Evolutionary conservation across 2,797 vertebrate genomes (phyloP).

Genomic region (Poecilia velifera): DNA sequence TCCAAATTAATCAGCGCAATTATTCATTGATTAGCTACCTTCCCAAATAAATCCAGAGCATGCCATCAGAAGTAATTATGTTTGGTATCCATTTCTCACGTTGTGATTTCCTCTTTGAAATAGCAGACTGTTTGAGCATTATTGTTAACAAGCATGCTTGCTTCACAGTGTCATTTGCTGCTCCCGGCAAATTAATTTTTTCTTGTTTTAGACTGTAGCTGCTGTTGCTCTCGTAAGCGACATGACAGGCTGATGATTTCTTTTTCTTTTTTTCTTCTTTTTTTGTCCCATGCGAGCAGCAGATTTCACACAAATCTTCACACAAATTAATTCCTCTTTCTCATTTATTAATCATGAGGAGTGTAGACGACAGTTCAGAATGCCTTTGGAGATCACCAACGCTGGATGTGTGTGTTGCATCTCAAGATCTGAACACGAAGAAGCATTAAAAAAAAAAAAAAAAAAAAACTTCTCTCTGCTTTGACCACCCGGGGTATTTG

Average conservation of each 20-base stretch:
- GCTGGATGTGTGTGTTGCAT: conserved; percentile 16
- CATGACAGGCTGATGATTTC: conserved; percentile 3
- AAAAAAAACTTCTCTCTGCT: not conserved
- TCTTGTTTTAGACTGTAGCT: conserved; percentile 16
- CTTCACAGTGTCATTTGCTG: conserved; percentile 10
- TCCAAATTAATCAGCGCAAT: conserved; percentile 4
- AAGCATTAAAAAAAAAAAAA: not conserved
- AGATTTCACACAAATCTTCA: conserved; percentile 33
- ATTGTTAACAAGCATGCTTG: conserved; percentile 32
- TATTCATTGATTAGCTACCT: not conserved
- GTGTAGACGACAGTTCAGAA: conserved; percentile 14
- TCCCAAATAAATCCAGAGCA: conserved; percentile 6
- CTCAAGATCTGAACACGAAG: not conserved
- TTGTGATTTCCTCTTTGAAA: conserved; percentile 15
- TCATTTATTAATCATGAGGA: conserved; percentile 40
- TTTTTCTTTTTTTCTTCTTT: not conserved
- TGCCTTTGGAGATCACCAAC: conserved; percentile 9
- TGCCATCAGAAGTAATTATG: conserved; percentile 31
- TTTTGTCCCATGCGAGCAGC: conserved; percentile 5
- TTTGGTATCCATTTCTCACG: conserved; percentile 15
- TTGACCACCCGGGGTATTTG: conserved; percentile 8
- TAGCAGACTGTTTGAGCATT: conserved; percentile 1
- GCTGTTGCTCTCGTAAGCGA: conserved; percentile 17
- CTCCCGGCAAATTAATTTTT: conserved; percentile 22
- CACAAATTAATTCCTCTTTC: conserved; percentile 12